Percentiles rank a stretch among this genome's conserved stretches.
Evolutionary conservation across 1,140 invertebrate genomes (phyloP).

Genomic region (Heliconius himera): DNA sequence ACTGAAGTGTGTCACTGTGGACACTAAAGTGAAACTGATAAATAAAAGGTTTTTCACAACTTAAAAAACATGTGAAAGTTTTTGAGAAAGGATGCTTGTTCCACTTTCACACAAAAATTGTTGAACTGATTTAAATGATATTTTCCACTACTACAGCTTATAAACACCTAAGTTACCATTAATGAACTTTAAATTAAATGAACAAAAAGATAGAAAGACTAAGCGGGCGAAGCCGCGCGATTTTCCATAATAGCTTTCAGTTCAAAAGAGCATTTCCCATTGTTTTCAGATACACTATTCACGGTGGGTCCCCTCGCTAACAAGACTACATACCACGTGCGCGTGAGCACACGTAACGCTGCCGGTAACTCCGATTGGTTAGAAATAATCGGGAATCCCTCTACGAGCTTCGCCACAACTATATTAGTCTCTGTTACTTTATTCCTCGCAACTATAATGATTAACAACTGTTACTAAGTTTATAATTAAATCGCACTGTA

Average conservation of each 20-base stretch:
- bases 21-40: too few relatives aligned
- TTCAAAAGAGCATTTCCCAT: neutral
- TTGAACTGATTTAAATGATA: too few relatives aligned
- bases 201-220: too few relatives aligned
- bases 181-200: too few relatives aligned
- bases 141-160: too few relatives aligned
- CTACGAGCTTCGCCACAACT: conserved; percentile 48
- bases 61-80: too few relatives aligned
- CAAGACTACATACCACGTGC: conserved; percentile 60
- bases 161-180: too few relatives aligned
- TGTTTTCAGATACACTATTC: conserved; percentile 57
- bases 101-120: too few relatives aligned
- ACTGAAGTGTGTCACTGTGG: too few relatives aligned
- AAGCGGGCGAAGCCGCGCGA: too few relatives aligned
- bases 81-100: too few relatives aligned
- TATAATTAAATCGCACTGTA: conserved; percentile 23
- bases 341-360: conserved; percentile 60
- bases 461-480: conserved; percentile 10
- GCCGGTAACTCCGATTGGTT: conserved; percentile 69
- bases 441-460: conserved; percentile 37
- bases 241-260: neutral
- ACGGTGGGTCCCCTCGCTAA: conserved; percentile 57
- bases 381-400: conserved; percentile 44
- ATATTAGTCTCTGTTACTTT: conserved; percentile 44
- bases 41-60: too few relatives aligned